phyloP scores from a whole-genome alignment of 2,797 vertebrate genomes.

The Acipenser transmontanus region DNA sequence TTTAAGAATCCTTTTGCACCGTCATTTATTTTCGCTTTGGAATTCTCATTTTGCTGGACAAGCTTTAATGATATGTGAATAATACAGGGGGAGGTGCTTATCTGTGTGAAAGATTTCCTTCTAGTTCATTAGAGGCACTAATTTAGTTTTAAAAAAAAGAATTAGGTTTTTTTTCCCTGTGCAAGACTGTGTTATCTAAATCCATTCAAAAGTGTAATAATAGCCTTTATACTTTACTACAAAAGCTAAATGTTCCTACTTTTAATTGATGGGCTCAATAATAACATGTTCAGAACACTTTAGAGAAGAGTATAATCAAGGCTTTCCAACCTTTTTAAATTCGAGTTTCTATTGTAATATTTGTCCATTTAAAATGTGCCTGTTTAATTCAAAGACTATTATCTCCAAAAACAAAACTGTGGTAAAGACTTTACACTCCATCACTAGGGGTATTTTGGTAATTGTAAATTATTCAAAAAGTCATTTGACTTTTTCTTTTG shows the following conservation, averaged over 20 bases:
- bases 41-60: no score
- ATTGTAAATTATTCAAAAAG: no score
- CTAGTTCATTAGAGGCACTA: background rate
- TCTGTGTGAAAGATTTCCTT: background rate
- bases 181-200: background rate
- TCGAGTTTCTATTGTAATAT: background rate
- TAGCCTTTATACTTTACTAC: background rate
- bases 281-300: background rate
- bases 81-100: background rate
- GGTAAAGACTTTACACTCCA: background rate
- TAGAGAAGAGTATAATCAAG: background rate
- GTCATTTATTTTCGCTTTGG: no score
- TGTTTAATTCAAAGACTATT: background rate
- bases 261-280: conserved; percentile 2
- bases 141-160: background rate
- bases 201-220: background rate
- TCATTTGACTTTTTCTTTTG: no score
- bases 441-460: no score
- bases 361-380: background rate
- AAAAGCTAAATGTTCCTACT: conserved; percentile 4
- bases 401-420: background rate
- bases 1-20: no score
- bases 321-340: background rate
- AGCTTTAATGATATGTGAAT: no score
- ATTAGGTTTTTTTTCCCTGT: background rate